Percentiles rank a stretch among this genome's conserved stretches.
Evolutionary conservation across 2,888 invertebrate species (phyloP).

Genomic region (Stenotaenia linearis): DNA sequence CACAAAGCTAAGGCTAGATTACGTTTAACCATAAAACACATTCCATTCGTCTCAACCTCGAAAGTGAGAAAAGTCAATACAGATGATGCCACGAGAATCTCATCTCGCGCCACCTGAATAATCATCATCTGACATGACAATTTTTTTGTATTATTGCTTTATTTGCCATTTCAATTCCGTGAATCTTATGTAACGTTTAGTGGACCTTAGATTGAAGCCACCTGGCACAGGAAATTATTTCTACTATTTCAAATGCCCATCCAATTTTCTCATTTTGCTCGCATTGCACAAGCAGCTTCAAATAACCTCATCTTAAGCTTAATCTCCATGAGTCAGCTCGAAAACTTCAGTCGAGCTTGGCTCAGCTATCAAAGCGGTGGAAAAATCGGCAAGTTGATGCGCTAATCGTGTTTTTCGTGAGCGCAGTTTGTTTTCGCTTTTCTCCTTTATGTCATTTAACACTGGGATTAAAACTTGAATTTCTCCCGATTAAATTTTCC

Average conservation of each 20-base stretch:
- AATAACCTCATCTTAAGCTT: neutral
- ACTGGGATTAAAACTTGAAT: neutral
- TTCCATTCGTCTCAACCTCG: constrained; percentile 8
- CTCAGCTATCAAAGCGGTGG: neutral
- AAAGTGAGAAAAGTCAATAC: neutral
- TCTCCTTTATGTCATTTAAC: neutral
- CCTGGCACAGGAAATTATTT: constrained; percentile 2
- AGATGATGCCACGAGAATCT: neutral
- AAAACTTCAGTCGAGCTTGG: neutral
- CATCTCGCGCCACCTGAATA: neutral
- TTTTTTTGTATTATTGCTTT: neutral
- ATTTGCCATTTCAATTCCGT: neutral
- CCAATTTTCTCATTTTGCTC: constrained; percentile 15
- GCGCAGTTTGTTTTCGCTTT: neutral
- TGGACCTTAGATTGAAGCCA: neutral
- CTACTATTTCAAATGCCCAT: neutral
- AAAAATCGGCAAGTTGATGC: neutral
- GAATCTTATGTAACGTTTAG: neutral
- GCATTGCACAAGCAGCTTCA: neutral
- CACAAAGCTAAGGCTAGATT: neutral
- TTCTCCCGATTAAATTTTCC: neutral
- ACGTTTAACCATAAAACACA: neutral
- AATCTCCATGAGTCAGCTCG: neutral
- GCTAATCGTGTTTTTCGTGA: neutral
- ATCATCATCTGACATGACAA: neutral